Base-by-base conservation (phyloP, 2,113 vertebrate genomes). In the Nothoprocta pentlandii region DNA sequence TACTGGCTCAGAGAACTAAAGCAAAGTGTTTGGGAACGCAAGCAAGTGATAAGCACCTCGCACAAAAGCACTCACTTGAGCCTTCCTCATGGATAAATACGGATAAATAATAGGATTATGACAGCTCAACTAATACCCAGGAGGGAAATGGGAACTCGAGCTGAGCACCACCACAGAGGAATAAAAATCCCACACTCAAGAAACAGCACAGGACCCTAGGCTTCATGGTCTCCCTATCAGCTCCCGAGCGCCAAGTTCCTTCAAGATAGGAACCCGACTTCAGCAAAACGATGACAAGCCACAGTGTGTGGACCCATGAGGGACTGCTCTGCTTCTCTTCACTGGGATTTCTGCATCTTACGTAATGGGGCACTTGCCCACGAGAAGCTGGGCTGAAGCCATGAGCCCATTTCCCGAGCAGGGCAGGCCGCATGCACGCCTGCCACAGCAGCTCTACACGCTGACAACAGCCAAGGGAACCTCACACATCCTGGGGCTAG, bases 321-420 rank as follows among this genome's bases (percentile, higher is more conserved):
- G 49, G 12, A n/a, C 12, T 12, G 54, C 41, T 92, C 86, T 94
- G 84, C 21, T 85, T 87, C 70, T 93, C 53, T 70, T 89, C 70
- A 30, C 49, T 16, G 84, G 47, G 41, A n/a, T 20, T 53, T 39
- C 8, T 1, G 0, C 32, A 34, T 4, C 22, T 13, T 54, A 54
- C 26, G 49, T 16, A n/a, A 13, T 3, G 44, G 49, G 39, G 49
- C 44, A 26, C 70, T 68, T 0, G 0, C 10, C 46, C 39, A 46
- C 0, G 0, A 0, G 0, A 34, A n/a, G 73, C 51, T 0, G 0
- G 62, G 41, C 64, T 42, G 53, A 21, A 44, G 19, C 41, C 64
- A 62, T 0, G 2, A 10, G 74, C 49, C 51, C 5, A 1, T 75
- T 54, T 28, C 23, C 4, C 39, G 17, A 6, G n/a, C 0, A 1